Percentiles rank a stretch among this genome's conserved stretches.
Evolutionary conservation across 2,797 vertebrate genomes (phyloP).

Genomic region (Cossypha heuglini): DNA sequence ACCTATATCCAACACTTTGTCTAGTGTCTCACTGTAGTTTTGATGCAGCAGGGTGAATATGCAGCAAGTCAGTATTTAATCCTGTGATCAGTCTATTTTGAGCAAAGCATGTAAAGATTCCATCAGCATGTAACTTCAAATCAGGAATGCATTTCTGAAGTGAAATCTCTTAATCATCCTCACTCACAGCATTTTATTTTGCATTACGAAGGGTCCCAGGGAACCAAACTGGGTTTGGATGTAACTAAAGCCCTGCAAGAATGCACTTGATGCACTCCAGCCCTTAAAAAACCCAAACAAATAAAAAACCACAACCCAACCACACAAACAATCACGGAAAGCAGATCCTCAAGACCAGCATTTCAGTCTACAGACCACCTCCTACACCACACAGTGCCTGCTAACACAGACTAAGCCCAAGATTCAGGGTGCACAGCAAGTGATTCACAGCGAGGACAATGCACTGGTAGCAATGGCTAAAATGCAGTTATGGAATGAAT

Average conservation of each 20-base stretch:
- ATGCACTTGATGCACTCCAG: not conserved
- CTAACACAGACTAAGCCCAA: not conserved
- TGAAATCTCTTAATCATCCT: not conserved
- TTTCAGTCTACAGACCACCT: not conserved
- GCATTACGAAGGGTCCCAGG: not conserved
- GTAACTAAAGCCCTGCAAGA: not conserved
- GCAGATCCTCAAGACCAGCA: not conserved
- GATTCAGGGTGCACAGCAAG: not conserved
- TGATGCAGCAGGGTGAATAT: not conserved
- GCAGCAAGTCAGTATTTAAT: not conserved
- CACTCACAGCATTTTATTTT: not conserved
- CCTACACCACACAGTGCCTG: not conserved
- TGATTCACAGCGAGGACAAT: not conserved
- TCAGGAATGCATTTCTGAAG: not conserved
- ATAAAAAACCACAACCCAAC: fast-evolving
- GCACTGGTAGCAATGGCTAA: not conserved
- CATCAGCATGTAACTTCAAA: not conserved
- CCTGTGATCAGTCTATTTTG: not conserved
- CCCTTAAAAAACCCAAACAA: not conserved
- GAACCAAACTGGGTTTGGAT: not conserved
- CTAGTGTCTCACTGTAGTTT: not conserved
- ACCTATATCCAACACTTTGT: not conserved
- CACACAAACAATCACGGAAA: not conserved
- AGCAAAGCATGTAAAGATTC: not conserved
- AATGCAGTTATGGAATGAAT: not conserved